Evolutionary conservation across 1,140 invertebrate species (phyloP).

Genomic region (Bombus waltoni): DNA sequence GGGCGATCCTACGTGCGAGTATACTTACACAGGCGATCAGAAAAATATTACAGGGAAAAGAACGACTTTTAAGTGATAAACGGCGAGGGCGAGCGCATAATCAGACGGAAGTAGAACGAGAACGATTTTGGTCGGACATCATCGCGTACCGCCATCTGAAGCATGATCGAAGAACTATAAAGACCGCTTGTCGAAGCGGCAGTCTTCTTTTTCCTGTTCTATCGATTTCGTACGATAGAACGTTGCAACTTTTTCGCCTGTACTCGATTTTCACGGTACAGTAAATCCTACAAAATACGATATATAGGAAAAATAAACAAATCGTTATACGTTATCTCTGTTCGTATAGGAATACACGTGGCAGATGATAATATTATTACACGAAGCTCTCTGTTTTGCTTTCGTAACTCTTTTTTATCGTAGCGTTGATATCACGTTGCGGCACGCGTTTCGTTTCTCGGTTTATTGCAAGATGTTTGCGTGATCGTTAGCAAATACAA

Average conservation of each 20-base stretch:
- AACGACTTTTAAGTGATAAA: constrained; percentile 20
- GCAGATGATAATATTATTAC: no score
- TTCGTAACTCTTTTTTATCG: neutral
- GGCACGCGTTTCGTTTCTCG: neutral
- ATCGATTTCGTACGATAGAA: constrained; percentile 15
- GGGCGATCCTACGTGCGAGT: no score
- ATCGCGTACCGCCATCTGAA: constrained; percentile 56
- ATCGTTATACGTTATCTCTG: no score
- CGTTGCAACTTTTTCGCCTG: no score
- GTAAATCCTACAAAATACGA: neutral
- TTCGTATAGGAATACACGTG: no score
- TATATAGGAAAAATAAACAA: neutral
- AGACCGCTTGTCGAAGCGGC: neutral
- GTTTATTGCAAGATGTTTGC: neutral
- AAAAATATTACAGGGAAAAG: no score
- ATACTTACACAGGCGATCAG: neutral
- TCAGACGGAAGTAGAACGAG: constrained; percentile 24
- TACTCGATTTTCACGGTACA: no score
- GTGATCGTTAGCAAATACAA: no score
- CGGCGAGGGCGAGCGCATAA: neutral
- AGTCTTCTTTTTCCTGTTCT: neutral
- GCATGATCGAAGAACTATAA: constrained; percentile 46
- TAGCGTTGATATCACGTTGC: neutral
- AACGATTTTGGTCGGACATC: constrained; percentile 29
- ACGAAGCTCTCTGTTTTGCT: neutral